Conservation (phyloP, 2,113 vertebrate genomes). For the Heterotilapia buettikoferi region DNA sequence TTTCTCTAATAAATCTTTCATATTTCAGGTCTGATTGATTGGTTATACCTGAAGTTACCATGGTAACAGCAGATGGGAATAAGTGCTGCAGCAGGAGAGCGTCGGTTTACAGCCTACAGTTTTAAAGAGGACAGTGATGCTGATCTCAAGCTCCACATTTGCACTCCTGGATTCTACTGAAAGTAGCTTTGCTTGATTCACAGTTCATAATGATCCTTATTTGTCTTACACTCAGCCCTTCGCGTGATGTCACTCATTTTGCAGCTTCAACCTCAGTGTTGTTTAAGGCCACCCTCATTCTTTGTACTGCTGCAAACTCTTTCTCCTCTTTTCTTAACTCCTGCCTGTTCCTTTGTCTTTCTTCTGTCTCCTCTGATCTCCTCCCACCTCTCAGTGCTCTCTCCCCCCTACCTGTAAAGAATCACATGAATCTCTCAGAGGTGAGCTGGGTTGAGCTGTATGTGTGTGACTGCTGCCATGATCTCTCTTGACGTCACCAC, state of each 20-base stretch:
- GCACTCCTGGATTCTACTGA: background rate
- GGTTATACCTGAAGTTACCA: background rate
- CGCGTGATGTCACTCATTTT: background rate
- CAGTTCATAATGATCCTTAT: background rate
- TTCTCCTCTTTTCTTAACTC: background rate
- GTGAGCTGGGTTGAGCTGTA: background rate
- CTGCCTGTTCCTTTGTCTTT: background rate
- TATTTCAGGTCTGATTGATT: background rate
- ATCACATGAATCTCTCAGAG: constrained; percentile 3
- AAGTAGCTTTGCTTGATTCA: background rate
- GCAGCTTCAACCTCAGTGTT: background rate
- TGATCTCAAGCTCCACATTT: background rate
- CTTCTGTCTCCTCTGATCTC: background rate
- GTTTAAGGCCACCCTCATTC: background rate
- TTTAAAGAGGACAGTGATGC: background rate
- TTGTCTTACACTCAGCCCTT: background rate
- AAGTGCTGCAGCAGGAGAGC: background rate
- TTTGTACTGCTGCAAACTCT: background rate
- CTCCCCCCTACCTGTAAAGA: background rate
- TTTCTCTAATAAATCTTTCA: background rate
- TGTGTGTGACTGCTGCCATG: background rate
- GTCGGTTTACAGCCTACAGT: background rate
- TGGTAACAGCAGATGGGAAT: background rate
- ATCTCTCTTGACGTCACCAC: background rate
- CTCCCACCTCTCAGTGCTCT: background rate